A percentile compares a stretch with the other conserved stretches of the same genome.
phyloP scores from a whole-genome alignment of 2,113 vertebrate species.

The Cardinalis cardinalis region DNA sequence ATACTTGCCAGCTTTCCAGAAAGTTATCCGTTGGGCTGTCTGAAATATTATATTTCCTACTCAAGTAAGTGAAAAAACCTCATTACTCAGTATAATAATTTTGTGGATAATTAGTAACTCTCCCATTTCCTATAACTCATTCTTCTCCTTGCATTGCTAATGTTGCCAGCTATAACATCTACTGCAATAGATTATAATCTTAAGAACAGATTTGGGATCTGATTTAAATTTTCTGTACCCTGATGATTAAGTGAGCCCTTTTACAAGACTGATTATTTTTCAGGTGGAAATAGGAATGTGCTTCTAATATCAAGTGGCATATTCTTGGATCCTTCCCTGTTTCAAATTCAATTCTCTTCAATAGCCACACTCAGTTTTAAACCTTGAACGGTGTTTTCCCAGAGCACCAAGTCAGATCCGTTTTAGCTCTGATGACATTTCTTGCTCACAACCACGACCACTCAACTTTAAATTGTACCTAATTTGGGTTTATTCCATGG shows the following conservation, averaged over 20 bases:
- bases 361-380: background rate
- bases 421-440: background rate
- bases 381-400: background rate
- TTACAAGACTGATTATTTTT: background rate
- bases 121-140: background rate
- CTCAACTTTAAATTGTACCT: background rate
- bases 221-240: background rate
- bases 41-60: constrained; percentile 16
- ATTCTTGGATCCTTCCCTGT: background rate
- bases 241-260: background rate
- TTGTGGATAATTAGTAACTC: constrained; percentile 31
- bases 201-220: background rate
- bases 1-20: background rate
- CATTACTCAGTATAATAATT: constrained; percentile 34
- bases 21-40: background rate
- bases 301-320: background rate
- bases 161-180: background rate
- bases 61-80: background rate
- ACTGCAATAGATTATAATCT: background rate
- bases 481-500: background rate
- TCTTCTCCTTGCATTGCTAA: background rate
- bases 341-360: background rate
- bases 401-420: background rate
- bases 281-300: background rate
- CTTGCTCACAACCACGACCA: background rate